Conservation (phyloP, 2,113 vertebrate genomes). For the Nothoprocta perdicaria region DNA sequence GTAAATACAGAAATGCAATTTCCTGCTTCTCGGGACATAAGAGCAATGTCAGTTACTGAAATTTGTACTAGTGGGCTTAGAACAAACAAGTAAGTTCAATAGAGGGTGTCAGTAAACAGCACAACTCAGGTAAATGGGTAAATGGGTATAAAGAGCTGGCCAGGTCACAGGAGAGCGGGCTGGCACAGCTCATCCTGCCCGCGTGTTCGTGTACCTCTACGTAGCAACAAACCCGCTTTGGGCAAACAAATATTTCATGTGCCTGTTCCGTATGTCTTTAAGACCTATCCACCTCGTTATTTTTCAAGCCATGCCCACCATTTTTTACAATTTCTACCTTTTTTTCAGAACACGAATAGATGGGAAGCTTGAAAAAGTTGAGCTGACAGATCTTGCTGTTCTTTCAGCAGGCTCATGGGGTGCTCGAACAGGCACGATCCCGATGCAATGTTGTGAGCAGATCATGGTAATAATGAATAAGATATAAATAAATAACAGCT, state of each 20-base stretch:
- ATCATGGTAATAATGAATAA: too few relatives aligned
- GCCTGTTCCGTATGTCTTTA: not conserved
- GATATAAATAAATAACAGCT: too few relatives aligned
- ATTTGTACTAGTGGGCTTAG: not conserved
- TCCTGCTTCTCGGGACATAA: not conserved
- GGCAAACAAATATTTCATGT: not conserved
- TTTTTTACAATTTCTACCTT: not conserved
- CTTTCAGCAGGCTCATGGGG: not conserved
- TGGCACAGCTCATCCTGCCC: fast-evolving
- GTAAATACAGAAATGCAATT: not conserved
- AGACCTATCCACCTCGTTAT: not conserved
- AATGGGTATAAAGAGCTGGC: not conserved
- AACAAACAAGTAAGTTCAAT: not conserved
- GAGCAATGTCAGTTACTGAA: not conserved
- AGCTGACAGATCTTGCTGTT: not conserved
- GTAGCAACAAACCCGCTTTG: not conserved
- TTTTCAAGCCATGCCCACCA: not conserved
- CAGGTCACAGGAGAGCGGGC: not conserved
- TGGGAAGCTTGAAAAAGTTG: not conserved
- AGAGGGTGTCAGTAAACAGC: not conserved
- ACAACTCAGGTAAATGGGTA: not conserved
- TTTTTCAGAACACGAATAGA: not conserved
- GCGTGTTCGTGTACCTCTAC: not conserved
- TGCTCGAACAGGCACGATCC: not conserved
- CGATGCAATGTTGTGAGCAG: not conserved